Base-by-base conservation (phyloP, 1,140 invertebrate genomes). In the Apis mellifera region DNA sequence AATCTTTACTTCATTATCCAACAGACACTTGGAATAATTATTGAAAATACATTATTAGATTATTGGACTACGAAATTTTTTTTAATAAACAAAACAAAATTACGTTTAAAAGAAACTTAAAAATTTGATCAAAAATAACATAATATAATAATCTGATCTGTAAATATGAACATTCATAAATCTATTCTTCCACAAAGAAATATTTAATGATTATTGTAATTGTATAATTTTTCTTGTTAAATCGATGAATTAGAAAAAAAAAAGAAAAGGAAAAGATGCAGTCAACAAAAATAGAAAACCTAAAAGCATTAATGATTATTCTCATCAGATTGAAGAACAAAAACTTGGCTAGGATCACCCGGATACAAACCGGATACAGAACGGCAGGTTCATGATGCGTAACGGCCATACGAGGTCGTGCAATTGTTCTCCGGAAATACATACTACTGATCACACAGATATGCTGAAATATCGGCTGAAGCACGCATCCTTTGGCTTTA, bases 341-440 rank as follows among this genome's bases (percentile, higher is more conserved):
- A 55, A 86, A 62, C 55, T 71, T 19, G 70, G 72, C 76, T 74
- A 62, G 85, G 64, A 82, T 86, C 73, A 86, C 21, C 85, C 78
- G 84, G 72, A 84, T 73, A 62, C 62, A 9, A 82, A 76, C 75
- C 71, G 86, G 76, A 87, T 84, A 60, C 79, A 64, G 85, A 87
- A 84, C 85, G 55, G 75, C 54, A 65, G 80, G 62, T 83, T 86
- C 70, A 68, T 71, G 84, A 86, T 86, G 80, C 82, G 77, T 84
- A 83, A 86, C 82, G 84, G 70, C 77, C 77, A 77, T 62, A 52
- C 82, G 82, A 87, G 86, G 82, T 87, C 82, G 81, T 62, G 57
- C 62, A 83, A 75, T 81, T 83, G 69, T 84, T 70, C 73, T 84
- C 82, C 82, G 86, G 86, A 87, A 87, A 76, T 70, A 84, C 84